Evolutionary conservation across 2,888 invertebrate species (phyloP).

Genomic region (Chromoteleia sp.): DNA sequence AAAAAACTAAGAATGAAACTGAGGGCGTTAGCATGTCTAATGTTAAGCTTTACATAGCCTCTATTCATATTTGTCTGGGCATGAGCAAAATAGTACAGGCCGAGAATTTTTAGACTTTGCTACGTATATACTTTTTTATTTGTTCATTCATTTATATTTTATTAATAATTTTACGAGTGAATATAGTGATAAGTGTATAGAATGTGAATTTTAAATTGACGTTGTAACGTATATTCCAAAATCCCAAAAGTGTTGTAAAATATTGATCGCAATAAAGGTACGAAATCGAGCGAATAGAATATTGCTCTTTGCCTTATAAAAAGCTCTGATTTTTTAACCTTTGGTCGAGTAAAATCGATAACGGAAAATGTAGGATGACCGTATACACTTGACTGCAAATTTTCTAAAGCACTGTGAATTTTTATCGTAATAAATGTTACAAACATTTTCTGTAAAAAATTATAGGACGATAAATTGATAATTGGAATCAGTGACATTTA

Average conservation of each 20-base stretch:
- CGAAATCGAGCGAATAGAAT: slow-evolving; percentile 22
- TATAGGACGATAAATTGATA: too few relatives aligned
- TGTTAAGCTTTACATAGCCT: too few relatives aligned
- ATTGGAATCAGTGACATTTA: too few relatives aligned
- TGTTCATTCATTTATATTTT: slow-evolving; percentile 1
- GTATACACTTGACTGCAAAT: slow-evolving; percentile 20
- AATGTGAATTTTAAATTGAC: slow-evolving; percentile 19
- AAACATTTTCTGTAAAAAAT: background rate
- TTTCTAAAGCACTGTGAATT: slow-evolving; percentile 16
- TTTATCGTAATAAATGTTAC: slow-evolving; percentile 8
- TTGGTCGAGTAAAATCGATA: slow-evolving; percentile 26
- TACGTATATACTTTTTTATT: too few relatives aligned
- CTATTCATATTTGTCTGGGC: too few relatives aligned
- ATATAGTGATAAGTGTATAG: slow-evolving; percentile 1
- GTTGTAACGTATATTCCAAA: slow-evolving; percentile 5
- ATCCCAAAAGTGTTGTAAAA: background rate
- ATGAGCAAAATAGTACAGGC: too few relatives aligned
- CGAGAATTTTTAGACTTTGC: too few relatives aligned
- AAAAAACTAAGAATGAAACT: too few relatives aligned
- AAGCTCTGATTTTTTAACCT: slow-evolving; percentile 38
- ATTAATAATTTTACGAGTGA: background rate
- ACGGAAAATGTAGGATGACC: slow-evolving; percentile 11
- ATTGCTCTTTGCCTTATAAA: slow-evolving; percentile 9
- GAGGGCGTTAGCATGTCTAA: too few relatives aligned
- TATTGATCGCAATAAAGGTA: slow-evolving; percentile 19